Base-by-base conservation (phyloP, 2,888 invertebrate genomes). In the Eupithecia subfuscata region DNA sequence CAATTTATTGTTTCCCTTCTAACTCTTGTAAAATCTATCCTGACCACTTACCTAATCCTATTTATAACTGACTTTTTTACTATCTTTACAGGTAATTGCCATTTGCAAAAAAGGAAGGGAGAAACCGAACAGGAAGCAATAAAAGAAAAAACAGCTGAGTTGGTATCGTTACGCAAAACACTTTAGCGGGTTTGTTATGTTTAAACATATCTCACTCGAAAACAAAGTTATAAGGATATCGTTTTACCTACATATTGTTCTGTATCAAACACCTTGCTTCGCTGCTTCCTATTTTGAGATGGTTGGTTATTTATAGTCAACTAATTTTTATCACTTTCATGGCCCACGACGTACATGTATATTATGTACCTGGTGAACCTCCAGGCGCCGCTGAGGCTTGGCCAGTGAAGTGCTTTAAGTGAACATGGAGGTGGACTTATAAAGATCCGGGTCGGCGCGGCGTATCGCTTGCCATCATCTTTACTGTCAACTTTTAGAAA, bases 31-130 rank as follows among this genome's bases (percentile, higher is more conserved):
- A 40, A 25, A 14, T 25, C 8, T 67, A 68, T 2, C 43, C 25
- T 34, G 30, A 37, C 25, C 34, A 45, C 52, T 52, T n/a, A 9
- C n/a, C n/a, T n/a, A n/a, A 52, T 52, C n/a, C 37, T 60, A 60
- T 60, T 8, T 16, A 37, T 67, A 25, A 56, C 56, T 70, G n/a
- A 74, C 34, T 45, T 81, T 81, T 84, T 82, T 83, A 77, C 82
- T 86, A 84, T 87, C 73, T 79, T 85, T 85, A 40, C 88, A 88
- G 88, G 87, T 89, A 89, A 86, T 83, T 82, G 77, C 82, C 74
- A 75, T 75, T 71, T 75, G 72, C 81, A 69, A 70, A 70, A 73
- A 80, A 74, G 68, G 68, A 68, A 71, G 52, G 18, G 52, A 52
- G 64, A 65, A 72, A 73, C 34, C 69, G 56, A 56, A 74, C 77